Evolutionary conservation across 2,113 vertebrate genomes (phyloP).

Genomic region (Anguilla japonica): DNA sequence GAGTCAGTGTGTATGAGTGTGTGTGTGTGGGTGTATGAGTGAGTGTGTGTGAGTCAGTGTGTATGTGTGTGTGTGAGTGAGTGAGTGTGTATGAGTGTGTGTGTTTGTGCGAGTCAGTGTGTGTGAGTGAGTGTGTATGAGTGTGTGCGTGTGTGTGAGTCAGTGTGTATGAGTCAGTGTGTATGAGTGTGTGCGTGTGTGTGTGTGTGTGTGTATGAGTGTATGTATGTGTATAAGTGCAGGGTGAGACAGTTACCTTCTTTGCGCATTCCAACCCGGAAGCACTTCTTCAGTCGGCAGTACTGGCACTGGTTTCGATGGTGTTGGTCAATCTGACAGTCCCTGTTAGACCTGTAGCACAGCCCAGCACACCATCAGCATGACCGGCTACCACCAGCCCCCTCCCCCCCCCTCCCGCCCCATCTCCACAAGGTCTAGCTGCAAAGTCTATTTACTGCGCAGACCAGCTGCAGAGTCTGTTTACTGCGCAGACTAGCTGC

Average conservation of each 20-base stretch:
- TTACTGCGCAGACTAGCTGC: too few species aligned
- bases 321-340: conserved; percentile 97
- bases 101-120: neutral
- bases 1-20: too few species aligned
- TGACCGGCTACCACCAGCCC: too few species aligned
- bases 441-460: too few species aligned
- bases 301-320: conserved; percentile 98
- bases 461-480: too few species aligned
- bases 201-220: neutral
- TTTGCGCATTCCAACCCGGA: conserved; percentile 96
- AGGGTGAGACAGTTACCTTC: conserved; percentile 76
- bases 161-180: neutral
- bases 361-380: neutral
- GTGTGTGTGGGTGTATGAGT: too few species aligned
- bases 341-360: conserved; percentile 84
- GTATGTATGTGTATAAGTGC: neutral
- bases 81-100: neutral
- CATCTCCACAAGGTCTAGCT: too few species aligned
- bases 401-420: too few species aligned
- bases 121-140: too few species aligned
- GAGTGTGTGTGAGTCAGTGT: too few species aligned
- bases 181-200: neutral
- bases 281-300: conserved; percentile 97
- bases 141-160: neutral
- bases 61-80: too few species aligned